A percentile compares a stretch with the other conserved stretches of the same genome.
Evolutionary conservation across 2,888 invertebrate species (phyloP).

Genomic region (Nasonia oneida): DNA sequence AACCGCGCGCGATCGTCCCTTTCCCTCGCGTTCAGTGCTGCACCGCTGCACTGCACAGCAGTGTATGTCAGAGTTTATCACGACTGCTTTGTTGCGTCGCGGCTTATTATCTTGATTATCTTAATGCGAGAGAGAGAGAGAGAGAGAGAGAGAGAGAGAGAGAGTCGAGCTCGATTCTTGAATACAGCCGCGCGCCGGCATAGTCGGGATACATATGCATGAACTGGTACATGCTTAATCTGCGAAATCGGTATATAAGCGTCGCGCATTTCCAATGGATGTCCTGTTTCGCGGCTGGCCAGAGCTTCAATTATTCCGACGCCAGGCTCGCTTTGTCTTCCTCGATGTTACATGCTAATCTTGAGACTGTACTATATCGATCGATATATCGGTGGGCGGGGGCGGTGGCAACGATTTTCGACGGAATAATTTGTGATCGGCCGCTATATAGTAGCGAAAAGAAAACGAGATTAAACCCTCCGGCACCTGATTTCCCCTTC

Average conservation of each 20-base stretch:
- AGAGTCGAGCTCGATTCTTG: neutral
- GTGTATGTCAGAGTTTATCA: constrained; percentile 33
- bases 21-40: neutral
- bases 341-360: neutral
- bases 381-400: neutral
- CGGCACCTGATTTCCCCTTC: neutral
- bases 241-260: constrained; percentile 45
- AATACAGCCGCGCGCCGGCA: neutral
- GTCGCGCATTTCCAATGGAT: neutral
- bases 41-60: neutral
- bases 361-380: neutral
- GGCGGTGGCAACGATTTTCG: neutral
- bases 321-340: neutral
- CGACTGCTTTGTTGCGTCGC: neutral
- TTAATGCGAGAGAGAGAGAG: constrained; percentile 42
- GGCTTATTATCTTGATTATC: constrained; percentile 59
- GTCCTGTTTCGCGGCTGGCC: constrained; percentile 31
- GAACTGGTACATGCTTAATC: constrained; percentile 38
- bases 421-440: neutral
- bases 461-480: neutral
- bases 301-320: constrained; percentile 1
- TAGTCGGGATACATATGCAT: neutral
- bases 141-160: constrained; percentile 5
- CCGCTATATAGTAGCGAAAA: neutral
- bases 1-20: neutral